Percentiles rank a stretch among this genome's conserved stretches.
Evolutionary conservation across 2,888 invertebrate genomes (phyloP).

Genomic region (Julus scandinavius): DNA sequence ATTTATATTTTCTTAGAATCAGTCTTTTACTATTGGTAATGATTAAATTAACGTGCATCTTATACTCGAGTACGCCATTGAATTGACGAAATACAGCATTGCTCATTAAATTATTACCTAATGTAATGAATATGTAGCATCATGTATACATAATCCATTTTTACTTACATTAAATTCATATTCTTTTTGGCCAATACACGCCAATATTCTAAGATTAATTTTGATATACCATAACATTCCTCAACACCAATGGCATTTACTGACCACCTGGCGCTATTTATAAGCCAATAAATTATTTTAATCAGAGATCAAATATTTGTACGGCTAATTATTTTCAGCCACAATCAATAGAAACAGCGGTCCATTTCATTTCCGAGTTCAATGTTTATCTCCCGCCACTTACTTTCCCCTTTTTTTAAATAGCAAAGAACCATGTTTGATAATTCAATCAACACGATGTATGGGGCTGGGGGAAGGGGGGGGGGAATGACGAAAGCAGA

Average conservation of each 20-base stretch:
- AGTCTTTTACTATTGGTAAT: no score
- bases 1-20: no score
- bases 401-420: slow-evolving; percentile 6
- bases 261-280: background rate
- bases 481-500: slow-evolving; percentile 46
- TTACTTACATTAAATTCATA: no score
- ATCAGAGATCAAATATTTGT: slow-evolving; percentile 27
- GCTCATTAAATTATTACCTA: no score
- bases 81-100: no score
- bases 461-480: no score
- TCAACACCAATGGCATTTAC: background rate
- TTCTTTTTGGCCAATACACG: no score
- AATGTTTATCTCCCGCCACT: slow-evolving; percentile 7
- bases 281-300: slow-evolving; percentile 33
- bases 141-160: no score
- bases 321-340: background rate
- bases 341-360: background rate
- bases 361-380: background rate
- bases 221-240: background rate
- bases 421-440: slow-evolving; percentile 36
- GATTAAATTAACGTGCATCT: no score
- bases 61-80: no score
- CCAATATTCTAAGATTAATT: no score
- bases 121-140: no score
- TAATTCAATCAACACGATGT: slow-evolving; percentile 47